phyloP scores from a whole-genome alignment of 2,113 vertebrate genomes.

The Microcebus murinus region DNA sequence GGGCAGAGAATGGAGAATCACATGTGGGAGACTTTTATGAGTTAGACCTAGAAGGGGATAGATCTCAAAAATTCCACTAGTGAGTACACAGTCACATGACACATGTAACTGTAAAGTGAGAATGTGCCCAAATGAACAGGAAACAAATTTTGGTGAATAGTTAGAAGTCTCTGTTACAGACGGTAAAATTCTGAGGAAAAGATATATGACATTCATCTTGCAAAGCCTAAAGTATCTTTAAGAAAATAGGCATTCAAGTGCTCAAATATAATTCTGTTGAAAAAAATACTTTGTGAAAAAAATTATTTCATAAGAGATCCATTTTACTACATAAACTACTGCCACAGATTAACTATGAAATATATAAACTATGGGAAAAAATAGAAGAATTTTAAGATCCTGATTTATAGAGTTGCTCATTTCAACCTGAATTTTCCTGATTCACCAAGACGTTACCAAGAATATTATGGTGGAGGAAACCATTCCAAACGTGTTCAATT shows the following conservation, averaged over 20 bases:
- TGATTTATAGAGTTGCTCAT: not conserved
- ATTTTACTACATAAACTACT: not conserved
- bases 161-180: not conserved
- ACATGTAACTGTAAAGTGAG: not conserved
- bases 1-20: not conserved
- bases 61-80: not conserved
- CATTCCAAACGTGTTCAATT: constrained; percentile 12
- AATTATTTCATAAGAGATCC: not conserved
- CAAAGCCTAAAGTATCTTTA: not conserved
- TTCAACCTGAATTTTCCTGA: constrained; percentile 18
- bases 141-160: not conserved
- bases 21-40: not conserved
- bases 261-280: not conserved
- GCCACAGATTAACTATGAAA: not conserved
- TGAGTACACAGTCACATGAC: not conserved
- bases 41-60: not conserved
- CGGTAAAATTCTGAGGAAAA: constrained; percentile 15
- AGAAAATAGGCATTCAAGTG: not conserved
- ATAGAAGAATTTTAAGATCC: not conserved
- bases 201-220: not conserved
- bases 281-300: constrained; percentile 36
- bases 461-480: not conserved
- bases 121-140: not conserved
- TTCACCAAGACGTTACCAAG: constrained; percentile 38
- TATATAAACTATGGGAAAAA: not conserved